These are phyloP conservation scores for Eonycteris spelaea DNA, from an alignment of 2,113 vertebrate genomes.

Conservation along the genomic window DNA sequence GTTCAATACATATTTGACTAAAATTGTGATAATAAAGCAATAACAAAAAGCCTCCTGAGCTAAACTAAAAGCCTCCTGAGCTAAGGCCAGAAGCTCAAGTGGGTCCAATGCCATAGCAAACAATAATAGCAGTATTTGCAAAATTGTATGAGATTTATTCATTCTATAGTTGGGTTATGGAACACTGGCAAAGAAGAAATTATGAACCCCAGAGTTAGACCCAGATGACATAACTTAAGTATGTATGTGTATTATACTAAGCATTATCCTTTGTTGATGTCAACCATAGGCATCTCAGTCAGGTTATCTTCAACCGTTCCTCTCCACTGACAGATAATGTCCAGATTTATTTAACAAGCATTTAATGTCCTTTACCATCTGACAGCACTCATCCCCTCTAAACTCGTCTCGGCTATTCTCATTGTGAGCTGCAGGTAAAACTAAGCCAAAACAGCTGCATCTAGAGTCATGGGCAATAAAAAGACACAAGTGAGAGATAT, in stretches of 20 bases:
- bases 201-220: neutral
- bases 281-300: neutral
- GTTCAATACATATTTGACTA: neutral
- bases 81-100: neutral
- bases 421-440: conserved; percentile 4
- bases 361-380: conserved; percentile 9
- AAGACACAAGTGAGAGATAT: neutral
- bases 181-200: neutral
- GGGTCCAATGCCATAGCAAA: neutral
- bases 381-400: neutral
- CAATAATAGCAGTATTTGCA: neutral
- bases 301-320: neutral
- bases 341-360: conserved; percentile 33
- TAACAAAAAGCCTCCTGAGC: neutral
- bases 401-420: neutral
- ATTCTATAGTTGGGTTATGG: neutral
- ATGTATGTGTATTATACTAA: neutral
- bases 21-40: neutral
- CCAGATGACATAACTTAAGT: neutral
- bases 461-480: neutral
- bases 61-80: neutral
- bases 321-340: neutral
- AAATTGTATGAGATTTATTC: neutral
- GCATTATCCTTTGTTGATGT: neutral
- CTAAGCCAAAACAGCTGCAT: conserved; percentile 32